Base-by-base conservation (phyloP, 53 echinoderm and acorn worm genomes). In the Holothuria scabra region DNA sequence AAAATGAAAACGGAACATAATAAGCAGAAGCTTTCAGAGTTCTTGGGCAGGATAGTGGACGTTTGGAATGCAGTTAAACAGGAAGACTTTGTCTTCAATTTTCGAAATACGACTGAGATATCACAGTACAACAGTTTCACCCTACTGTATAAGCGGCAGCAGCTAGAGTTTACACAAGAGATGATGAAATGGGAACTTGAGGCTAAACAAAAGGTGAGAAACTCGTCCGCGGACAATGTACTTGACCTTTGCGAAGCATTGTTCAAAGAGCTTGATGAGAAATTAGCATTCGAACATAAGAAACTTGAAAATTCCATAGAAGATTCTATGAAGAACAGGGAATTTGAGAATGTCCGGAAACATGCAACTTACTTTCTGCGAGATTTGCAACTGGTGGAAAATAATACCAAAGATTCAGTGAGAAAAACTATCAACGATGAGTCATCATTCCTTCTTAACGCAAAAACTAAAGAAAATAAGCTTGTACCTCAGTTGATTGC, bases 1-100 rank as follows among this genome's bases (percentile, higher is more conserved):
- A 21, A 81, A 62, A 81, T 63, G 23, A 59, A 80, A 22, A 31
- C 16, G 0, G 48, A 20, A 11, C 2, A 11, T 14, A 32, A 62
- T 8, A 21, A 22, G 31, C 75, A 75, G 12, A 59, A 18, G 19
- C 32, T 80, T 8, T 59, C 80, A 37, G 33, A 80, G 26, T 80
- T 80, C 13, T 33, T 33, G 61, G 32, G 61, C 10, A 80, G 80
- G 37, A 37, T 80, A 25, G 52, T 24, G 20, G 56, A 49, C 52
- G 75, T 75, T 48, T 80, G 80, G 80, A 37, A 80, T 20, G 60
- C 79, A 28, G 60, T 79, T 4, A 79, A 79, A 57, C 58, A 79
- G 35, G 79, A 79, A 79, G 79, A 79, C 59, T 79, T 79, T 31
- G 60, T 59, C 11, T 79, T 79, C 59, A 79, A 79, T 37, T 79